Evolutionary conservation across 2,797 vertebrate species (phyloP).

Genomic region (Somateria mollissima): DNA sequence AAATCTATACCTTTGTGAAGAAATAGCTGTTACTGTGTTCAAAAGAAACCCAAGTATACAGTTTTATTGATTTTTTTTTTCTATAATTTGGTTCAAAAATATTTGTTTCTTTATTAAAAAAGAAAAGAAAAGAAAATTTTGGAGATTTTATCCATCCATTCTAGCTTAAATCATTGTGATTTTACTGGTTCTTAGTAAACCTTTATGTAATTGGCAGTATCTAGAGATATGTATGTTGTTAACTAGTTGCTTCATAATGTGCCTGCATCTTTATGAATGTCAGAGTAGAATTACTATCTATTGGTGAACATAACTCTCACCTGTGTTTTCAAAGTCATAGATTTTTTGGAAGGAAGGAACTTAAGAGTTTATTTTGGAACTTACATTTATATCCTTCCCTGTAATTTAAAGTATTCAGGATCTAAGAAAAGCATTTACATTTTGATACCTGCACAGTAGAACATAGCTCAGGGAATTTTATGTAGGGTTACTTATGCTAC

Average conservation of each 20-base stretch:
- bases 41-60: neutral
- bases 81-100: neutral
- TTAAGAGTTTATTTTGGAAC: neutral
- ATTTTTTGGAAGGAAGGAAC: neutral
- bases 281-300: neutral
- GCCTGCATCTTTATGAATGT: neutral
- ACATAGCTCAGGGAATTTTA: neutral
- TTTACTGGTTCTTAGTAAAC: neutral
- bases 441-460: neutral
- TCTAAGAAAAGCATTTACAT: conserved; percentile 42
- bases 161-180: neutral
- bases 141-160: neutral
- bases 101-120: neutral
- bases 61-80: neutral
- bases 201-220: neutral
- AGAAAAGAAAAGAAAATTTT: neutral
- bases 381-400: neutral
- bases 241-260: neutral
- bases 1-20: conserved; percentile 18
- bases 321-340: neutral
- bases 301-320: neutral
- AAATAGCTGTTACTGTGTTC: conserved; percentile 14
- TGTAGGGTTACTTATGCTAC: neutral
- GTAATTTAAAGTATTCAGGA: conserved; percentile 14
- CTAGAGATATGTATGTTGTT: neutral